A percentile compares a stretch with the other conserved stretches of the same genome.
Conservation (phyloP, 2,888 invertebrate genomes). For the Nasonovia ribisnigri region DNA sequence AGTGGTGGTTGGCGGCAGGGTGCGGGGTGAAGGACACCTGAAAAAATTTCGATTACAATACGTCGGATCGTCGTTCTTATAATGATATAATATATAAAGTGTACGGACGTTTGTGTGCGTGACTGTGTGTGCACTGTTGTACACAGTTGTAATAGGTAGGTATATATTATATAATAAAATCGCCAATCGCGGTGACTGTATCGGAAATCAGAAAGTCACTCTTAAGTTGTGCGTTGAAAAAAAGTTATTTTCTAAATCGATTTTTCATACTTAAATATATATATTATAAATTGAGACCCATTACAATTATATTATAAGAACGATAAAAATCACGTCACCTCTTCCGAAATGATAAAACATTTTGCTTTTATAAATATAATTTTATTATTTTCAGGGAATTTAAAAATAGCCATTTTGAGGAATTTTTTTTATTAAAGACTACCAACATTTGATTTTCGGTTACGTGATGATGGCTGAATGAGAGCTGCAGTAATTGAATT, state of each 20-base stretch:
- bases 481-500: neutral
- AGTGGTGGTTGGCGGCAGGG: neutral
- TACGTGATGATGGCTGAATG: neutral
- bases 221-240: neutral
- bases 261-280: neutral
- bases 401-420: neutral
- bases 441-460: neutral
- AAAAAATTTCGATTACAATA: conserved; percentile 7
- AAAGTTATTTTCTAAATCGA: neutral
- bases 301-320: neutral
- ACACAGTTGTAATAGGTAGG: neutral
- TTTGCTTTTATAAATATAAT: neutral
- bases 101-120: neutral
- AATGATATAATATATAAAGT: neutral
- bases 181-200: neutral
- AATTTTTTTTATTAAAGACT: neutral
- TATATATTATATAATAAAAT: neutral
- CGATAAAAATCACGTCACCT: neutral
- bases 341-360: neutral
- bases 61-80: neutral
- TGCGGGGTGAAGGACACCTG: neutral
- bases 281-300: neutral
- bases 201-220: neutral
- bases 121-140: too few species aligned
- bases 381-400: neutral